Conservation (phyloP, 1,140 invertebrate species). For the Polypedilum vanderplanki region DNA sequence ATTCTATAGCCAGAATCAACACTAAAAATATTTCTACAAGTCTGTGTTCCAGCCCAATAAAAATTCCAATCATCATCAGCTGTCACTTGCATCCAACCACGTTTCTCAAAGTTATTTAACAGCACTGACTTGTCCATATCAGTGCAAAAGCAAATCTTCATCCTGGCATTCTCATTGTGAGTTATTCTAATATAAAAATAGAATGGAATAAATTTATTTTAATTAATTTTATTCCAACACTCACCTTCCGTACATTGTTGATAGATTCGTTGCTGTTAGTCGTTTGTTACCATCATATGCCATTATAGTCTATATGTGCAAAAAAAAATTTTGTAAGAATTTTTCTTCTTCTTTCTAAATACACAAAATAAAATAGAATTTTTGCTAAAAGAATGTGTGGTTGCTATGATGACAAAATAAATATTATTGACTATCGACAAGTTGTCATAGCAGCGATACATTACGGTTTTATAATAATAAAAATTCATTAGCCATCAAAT, state of each 20-base stretch:
- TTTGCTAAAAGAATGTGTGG: not conserved
- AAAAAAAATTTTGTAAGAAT: not conserved
- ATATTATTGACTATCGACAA: not conserved
- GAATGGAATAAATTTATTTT: conserved; percentile 29
- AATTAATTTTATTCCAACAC: not conserved
- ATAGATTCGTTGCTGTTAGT: conserved; percentile 21
- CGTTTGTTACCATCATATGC: conserved; percentile 26
- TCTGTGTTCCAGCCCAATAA: conserved; percentile 90
- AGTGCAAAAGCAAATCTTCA: conserved; percentile 74
- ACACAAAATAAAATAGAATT: not conserved
- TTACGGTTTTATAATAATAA: not conserved
- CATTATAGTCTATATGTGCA: conserved; percentile 28
- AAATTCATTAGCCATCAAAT: not conserved
- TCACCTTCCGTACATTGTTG: conserved; percentile 32
- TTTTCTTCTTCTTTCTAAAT: not conserved
- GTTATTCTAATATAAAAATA: not conserved
- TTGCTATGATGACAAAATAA: not conserved
- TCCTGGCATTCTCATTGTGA: conserved; percentile 41
- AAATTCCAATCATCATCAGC: conserved; percentile 96
- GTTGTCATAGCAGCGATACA: not conserved
- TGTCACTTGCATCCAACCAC: conserved; percentile 84
- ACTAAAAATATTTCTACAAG: conserved; percentile 83
- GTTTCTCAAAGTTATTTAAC: conserved; percentile 86
- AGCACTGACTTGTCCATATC: conserved; percentile 94
- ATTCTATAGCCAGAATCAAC: conserved; percentile 87